Percentiles rank a stretch among this genome's conserved stretches.
These are phyloP conservation scores for Salvator merianae DNA, from an alignment of 2,113 vertebrate species.

Conservation along the genomic window DNA sequence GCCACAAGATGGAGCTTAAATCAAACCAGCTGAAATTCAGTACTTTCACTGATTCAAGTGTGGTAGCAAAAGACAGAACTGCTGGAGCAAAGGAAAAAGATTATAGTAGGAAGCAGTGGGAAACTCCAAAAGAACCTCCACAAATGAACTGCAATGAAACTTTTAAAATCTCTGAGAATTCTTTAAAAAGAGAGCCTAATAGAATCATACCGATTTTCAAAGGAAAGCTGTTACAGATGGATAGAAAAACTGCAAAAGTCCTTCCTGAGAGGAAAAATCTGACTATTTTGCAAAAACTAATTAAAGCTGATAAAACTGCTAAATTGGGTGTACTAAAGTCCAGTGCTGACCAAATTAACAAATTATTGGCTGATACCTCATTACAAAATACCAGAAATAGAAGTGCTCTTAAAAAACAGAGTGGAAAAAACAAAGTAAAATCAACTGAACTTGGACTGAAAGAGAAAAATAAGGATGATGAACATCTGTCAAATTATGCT, in stretches of 20 bases:
- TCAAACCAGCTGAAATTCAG: constrained; percentile 20
- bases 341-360: constrained; percentile 33
- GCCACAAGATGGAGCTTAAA: constrained; percentile 66
- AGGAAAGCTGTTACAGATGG: constrained; percentile 64
- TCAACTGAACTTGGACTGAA: constrained; percentile 1
- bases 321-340: constrained; percentile 18
- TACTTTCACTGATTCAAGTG: fast-evolving
- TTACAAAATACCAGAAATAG: constrained; percentile 33
- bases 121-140: background rate
- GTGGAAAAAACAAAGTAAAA: background rate
- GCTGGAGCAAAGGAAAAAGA: background rate
- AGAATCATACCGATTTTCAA: constrained; percentile 83
- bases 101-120: background rate
- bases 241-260: constrained; percentile 54
- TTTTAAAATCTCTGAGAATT: constrained; percentile 1
- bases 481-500: background rate
- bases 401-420: background rate
- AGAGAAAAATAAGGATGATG: constrained; percentile 27
- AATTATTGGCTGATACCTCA: constrained; percentile 10
- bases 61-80: background rate
- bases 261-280: constrained; percentile 54
- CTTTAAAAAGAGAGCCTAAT: constrained; percentile 5
- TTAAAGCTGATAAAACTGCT: constrained; percentile 29
- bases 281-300: background rate
- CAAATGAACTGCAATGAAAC: background rate